Conservation (phyloP, 2,797 vertebrate genomes). For the Periparus ater region DNA sequence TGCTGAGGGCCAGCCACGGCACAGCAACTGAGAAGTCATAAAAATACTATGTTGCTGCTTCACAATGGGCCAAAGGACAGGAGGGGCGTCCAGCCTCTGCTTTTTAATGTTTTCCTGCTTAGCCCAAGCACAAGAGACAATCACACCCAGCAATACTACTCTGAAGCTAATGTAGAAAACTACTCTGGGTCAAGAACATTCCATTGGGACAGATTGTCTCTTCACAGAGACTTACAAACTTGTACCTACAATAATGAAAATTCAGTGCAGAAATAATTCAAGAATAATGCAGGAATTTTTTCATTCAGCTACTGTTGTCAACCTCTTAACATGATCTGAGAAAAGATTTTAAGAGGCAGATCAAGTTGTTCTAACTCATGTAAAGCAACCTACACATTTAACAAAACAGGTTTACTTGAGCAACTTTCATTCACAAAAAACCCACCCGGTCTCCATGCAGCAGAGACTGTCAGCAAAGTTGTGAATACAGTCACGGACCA, state of each 20-base stretch:
- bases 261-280: background rate
- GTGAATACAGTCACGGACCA: background rate
- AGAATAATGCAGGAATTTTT: fast-evolving
- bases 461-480: background rate
- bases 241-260: background rate
- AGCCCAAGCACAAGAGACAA: background rate
- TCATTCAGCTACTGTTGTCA: background rate
- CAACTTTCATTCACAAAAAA: background rate
- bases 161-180: background rate
- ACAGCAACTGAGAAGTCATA: background rate
- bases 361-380: background rate
- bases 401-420: background rate
- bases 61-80: background rate
- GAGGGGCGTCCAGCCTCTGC: background rate
- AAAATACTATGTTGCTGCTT: background rate
- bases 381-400: background rate
- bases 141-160: background rate
- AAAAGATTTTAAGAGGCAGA: background rate
- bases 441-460: fast-evolving
- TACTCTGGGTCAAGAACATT: background rate
- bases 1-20: background rate
- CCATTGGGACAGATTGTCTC: background rate
- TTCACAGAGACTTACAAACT: background rate
- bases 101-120: background rate
- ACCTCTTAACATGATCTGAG: fast-evolving